Base-by-base conservation (phyloP, 2,113 vertebrate species). In the Pachycephala philippinensis region DNA sequence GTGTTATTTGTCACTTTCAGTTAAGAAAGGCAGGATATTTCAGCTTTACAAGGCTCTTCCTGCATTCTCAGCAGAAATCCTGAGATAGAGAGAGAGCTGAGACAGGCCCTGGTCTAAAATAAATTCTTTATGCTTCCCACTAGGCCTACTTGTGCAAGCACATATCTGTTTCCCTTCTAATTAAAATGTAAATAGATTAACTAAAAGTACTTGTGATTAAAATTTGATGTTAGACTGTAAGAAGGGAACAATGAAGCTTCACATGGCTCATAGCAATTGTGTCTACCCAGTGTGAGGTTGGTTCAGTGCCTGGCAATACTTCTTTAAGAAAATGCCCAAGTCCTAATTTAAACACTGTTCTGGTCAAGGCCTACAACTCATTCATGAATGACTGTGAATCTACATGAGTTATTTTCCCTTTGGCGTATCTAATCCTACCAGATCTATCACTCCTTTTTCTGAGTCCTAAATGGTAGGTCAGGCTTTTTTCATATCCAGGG, bases 181-280 rank as follows among this genome's bases (percentile, higher is more conserved):
- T 77, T 77, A 42, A 77, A 72, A 80, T 65, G 53, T 40, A 74
- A 87, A 87, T 20, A 87, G 33, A 54, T 39, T 50, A 86, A 80
- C 15, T 69, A 42, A 70, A 93, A 87, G 8, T 16, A 56, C 3
- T 3, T n/a, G 23, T 87, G 39, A 70, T 65, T 81, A 91, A 87
- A 91, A 74, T 53, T 40, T 81, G 3, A 49, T 6, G 1, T 69
- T 61, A 49, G 9, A 24, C 59, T 80, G 13, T 37, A 82, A 50
- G n/a, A 70, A 27, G 65, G 53, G 49, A 68, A 39, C 7, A 74
- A 10, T 13, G 54, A 89, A 66, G 23, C 23, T 78, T 66, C 54
- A 45, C 5, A 15, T 40, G 50, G 10, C 13, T 56, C 6, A 9
- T 37, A 81, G 28, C 21, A 37, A 22, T n/a, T 35, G 9, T 72